Evolutionary conservation across 2,888 invertebrate genomes (phyloP).

Genomic region (Drosophila greeni): DNA sequence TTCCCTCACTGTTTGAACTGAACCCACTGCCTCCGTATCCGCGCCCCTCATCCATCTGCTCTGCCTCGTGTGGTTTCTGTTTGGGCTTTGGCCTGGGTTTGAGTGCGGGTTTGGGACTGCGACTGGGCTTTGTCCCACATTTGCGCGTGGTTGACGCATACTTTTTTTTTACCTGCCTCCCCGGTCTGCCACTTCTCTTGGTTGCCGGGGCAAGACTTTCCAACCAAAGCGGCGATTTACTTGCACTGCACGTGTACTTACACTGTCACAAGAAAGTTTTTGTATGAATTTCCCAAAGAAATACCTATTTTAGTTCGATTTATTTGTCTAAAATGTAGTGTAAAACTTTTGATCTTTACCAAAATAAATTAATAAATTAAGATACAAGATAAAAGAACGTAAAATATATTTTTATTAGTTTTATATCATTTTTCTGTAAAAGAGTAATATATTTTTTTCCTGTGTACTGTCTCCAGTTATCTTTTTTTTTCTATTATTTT

Average conservation of each 20-base stretch:
- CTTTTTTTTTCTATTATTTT: neutral
- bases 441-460: neutral
- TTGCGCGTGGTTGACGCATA: slow-evolving; percentile 52
- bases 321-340: neutral
- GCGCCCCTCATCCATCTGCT: slow-evolving; percentile 3
- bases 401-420: neutral
- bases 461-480: neutral
- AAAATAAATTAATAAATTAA: neutral
- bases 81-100: slow-evolving; percentile 36
- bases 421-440: neutral
- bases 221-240: slow-evolving; percentile 59
- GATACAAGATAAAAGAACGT: too few relatives aligned
- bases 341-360: neutral
- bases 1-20: slow-evolving; percentile 56
- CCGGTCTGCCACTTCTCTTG: slow-evolving; percentile 20
- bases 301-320: neutral
- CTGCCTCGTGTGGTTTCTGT: slow-evolving; percentile 37
- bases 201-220: slow-evolving; percentile 50
- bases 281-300: neutral
- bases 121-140: slow-evolving; percentile 56
- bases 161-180: slow-evolving; percentile 43
- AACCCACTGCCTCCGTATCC: neutral
- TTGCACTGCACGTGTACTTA: slow-evolving; percentile 44
- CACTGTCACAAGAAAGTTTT: neutral
- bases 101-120: slow-evolving; percentile 5